Conservation (phyloP, 2,888 invertebrate genomes). For the Meliscaeva auricollis region DNA sequence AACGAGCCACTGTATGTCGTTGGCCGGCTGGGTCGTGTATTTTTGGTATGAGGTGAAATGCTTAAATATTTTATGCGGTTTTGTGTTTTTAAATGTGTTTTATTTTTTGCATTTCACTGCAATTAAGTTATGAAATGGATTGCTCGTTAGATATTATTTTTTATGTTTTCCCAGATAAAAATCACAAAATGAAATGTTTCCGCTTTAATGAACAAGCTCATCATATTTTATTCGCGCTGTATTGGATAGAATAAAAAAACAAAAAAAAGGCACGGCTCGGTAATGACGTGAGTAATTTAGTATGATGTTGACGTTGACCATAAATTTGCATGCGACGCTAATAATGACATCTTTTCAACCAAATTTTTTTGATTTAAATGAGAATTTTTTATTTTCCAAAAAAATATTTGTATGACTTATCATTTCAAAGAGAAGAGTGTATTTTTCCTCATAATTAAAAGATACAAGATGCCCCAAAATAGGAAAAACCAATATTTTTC, state of each 20-base stretch:
- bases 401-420: neutral
- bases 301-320: constrained; percentile 4
- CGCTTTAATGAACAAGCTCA: constrained; percentile 24
- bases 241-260: neutral
- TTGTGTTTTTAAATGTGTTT: neutral
- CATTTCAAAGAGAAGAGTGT: neutral
- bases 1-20: neutral
- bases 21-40: neutral
- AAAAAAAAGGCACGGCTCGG: neutral
- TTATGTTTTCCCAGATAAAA: constrained; percentile 8
- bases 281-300: constrained; percentile 18
- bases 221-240: neutral
- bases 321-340: constrained; percentile 7
- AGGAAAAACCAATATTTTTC: no score
- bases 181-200: neutral
- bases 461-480: no score
- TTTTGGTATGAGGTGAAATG: neutral
- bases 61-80: neutral
- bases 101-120: neutral
- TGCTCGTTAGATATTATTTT: constrained; percentile 6
- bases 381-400: neutral
- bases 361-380: neutral
- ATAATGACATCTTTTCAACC: neutral
- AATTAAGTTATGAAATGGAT: constrained; percentile 9
- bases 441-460: no score